Evolutionary conservation across 37 sponge, comb jelly and placozoan species (phyloP).

Genomic region (Theonella swinhoei): DNA sequence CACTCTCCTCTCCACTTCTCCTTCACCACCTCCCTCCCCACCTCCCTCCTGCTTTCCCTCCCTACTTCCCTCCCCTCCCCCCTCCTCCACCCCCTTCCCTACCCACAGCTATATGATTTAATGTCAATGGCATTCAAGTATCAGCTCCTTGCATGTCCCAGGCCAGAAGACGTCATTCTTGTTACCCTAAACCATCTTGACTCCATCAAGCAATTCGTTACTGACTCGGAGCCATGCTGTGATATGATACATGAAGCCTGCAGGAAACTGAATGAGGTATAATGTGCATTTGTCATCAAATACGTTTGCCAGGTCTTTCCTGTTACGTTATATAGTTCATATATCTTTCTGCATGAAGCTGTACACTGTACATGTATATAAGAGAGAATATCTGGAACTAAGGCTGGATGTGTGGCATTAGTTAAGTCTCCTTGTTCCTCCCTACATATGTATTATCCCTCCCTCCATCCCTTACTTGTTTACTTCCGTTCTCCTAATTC

Average conservation of each 20-base stretch:
- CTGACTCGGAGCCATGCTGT: slow-evolving; percentile 26
- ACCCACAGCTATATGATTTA: slow-evolving; percentile 84
- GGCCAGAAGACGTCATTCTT: slow-evolving; percentile 82
- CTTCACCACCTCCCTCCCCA: neutral
- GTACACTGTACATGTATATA: too few species aligned
- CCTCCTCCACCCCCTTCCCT: neutral
- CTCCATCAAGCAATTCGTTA: slow-evolving; percentile 36
- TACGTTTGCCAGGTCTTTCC: too few species aligned
- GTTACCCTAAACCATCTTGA: slow-evolving; percentile 92
- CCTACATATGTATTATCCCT: too few species aligned
- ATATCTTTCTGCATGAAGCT: too few species aligned
- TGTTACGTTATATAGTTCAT: too few species aligned
- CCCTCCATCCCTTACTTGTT: too few species aligned
- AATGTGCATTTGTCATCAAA: too few species aligned
- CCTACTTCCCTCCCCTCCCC: neutral
- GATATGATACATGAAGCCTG: slow-evolving; percentile 37
- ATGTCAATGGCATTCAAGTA: slow-evolving; percentile 95
- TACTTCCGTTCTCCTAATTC: too few species aligned
- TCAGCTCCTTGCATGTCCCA: slow-evolving; percentile 79
- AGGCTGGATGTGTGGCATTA: too few species aligned
- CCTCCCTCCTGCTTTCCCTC: neutral
- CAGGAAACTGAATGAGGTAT: slow-evolving; percentile 24
- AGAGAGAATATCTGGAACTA: too few species aligned
- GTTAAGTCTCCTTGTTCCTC: too few species aligned
- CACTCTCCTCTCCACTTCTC: neutral